Evolutionary conservation across 2,797 vertebrate species (phyloP).

Genomic region (Neosalanx taihuensis): DNA sequence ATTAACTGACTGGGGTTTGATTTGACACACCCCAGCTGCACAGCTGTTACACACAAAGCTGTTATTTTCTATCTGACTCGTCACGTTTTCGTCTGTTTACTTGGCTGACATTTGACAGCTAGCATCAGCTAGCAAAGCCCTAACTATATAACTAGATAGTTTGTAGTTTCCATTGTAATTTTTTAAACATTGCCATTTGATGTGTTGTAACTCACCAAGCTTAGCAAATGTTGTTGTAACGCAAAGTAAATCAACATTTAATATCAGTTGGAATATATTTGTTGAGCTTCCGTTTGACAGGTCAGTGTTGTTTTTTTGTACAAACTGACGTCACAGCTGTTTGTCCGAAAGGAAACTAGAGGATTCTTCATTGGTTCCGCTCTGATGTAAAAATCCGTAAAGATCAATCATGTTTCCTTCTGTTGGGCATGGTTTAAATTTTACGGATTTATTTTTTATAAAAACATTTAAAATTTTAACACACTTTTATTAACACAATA

Average conservation of each 20-base stretch:
- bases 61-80: too few relatives aligned
- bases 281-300: too few relatives aligned
- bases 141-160: not conserved
- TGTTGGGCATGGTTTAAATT: not conserved
- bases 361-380: too few relatives aligned
- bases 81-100: too few relatives aligned
- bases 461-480: too few relatives aligned
- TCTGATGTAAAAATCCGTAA: too few relatives aligned
- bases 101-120: not conserved
- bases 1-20: too few relatives aligned
- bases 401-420: not conserved
- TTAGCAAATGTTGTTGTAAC: not conserved
- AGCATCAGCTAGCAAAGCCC: not conserved
- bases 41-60: too few relatives aligned
- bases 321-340: too few relatives aligned
- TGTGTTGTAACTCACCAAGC: not conserved
- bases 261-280: not conserved
- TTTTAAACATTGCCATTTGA: not conserved
- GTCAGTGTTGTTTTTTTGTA: too few relatives aligned
- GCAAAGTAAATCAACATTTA: not conserved
- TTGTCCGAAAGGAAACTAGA: too few relatives aligned
- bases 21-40: too few relatives aligned
- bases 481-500: not conserved
- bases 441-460: not conserved
- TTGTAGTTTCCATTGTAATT: not conserved